phyloP scores from a whole-genome alignment of 92 coral and sea anemone species.

The Palythoa grandis region DNA sequence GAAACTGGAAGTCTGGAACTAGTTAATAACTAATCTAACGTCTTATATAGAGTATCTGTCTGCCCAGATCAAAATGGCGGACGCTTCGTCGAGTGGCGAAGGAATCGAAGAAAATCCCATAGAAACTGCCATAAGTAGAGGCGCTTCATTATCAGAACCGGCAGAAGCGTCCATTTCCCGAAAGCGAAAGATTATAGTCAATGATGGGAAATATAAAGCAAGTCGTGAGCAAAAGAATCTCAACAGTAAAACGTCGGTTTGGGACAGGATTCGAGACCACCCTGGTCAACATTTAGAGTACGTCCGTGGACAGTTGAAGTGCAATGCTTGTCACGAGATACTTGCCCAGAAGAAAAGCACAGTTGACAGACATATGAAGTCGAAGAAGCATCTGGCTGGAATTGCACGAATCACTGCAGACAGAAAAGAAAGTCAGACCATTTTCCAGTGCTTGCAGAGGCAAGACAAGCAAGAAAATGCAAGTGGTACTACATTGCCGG shows the following conservation, averaged over 20 bases:
- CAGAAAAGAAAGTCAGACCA: slow-evolving; percentile 60
- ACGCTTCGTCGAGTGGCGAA: slow-evolving; percentile 54
- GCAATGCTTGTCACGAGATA: slow-evolving; percentile 57
- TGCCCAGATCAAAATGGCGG: slow-evolving; percentile 55
- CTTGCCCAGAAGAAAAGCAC: slow-evolving; percentile 48
- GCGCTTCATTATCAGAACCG: slow-evolving; percentile 50
- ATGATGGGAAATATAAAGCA: slow-evolving; percentile 50
- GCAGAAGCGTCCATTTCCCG: slow-evolving; percentile 55
- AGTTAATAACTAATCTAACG: slow-evolving; percentile 36
- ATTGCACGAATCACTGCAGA: slow-evolving; percentile 50
- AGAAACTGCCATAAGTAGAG: slow-evolving; percentile 55
- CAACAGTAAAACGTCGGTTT: slow-evolving; percentile 51
- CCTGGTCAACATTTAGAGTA: slow-evolving; percentile 63
- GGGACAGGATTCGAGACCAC: slow-evolving; percentile 52
- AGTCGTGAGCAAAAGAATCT: slow-evolving; percentile 51
- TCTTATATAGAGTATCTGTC: slow-evolving; percentile 32
- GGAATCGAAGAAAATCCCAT: slow-evolving; percentile 48
- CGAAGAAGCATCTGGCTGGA: slow-evolving; percentile 59
- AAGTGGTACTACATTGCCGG: slow-evolving; percentile 50
- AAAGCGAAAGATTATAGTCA: slow-evolving; percentile 57
- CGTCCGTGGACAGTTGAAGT: slow-evolving; percentile 53
- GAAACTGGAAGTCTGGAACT: no score
- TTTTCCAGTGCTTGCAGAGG: slow-evolving; percentile 57
- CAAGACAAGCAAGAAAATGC: slow-evolving; percentile 55
- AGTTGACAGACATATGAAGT: slow-evolving; percentile 51